Base-by-base conservation (phyloP, 2,113 vertebrate species). In the Salminus brasiliensis region DNA sequence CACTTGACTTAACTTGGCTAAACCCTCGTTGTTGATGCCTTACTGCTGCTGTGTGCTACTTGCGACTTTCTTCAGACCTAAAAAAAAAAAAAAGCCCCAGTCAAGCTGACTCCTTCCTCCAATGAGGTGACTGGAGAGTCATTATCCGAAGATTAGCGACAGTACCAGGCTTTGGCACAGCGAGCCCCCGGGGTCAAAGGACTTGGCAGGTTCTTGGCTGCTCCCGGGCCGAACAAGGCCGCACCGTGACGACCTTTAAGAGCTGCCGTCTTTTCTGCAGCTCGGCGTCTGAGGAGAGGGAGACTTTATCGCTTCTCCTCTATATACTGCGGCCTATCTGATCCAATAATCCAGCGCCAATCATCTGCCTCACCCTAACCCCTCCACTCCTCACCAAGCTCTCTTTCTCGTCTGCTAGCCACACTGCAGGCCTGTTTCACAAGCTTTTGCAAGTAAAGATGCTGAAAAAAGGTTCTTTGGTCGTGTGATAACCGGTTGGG, bases 341-440 rank as follows among this genome's bases (percentile, higher is more conserved):
- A 83, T 72, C 72, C 80, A 77, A 29, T 82, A 77, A 82, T 70
- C 82, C 63, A 34, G 65, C 18, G n/a, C 80, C 82, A 81, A 72
- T 63, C 68, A 79, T 69, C 72, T 47, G 25, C 53, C 12, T 53
- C 23, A 36, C 34, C 32, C 27, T 73, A n/a, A 11, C 34, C 21
- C 43, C 8, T 18, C 55, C 15, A n/a, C n/a, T n/a, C 36, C 36
- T 23, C 6, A 0, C 55, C 36, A 27, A 41, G 18, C 3, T 63
- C 43, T 63, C 59, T 63, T 9, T 52, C 21, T 1, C 6, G 60
- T 41, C 34, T 9, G 21, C 60, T 11, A 63, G 27, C 27, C 13
- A 15, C 23, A 62, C 12, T 0, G 4, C 59, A 30, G 59, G 10
- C 29, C 5, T 9, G 27, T 30, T 1, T 32, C n/a, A 25, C 13